Evolutionary conservation across 2,113 vertebrate genomes (phyloP).

Genomic region (Pseudopipra pipra): DNA sequence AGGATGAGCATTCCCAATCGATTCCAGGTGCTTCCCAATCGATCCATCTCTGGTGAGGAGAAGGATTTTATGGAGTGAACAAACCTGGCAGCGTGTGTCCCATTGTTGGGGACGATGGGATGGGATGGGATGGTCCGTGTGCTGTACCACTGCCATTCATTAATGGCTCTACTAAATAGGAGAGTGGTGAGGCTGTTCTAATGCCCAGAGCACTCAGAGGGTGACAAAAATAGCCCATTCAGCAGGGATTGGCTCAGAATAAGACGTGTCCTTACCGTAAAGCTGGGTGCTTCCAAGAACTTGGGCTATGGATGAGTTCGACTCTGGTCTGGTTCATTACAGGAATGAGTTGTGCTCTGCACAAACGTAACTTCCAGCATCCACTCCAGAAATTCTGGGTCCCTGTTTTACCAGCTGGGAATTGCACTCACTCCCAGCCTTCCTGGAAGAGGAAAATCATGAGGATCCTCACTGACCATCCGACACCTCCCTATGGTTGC

Average conservation of each 20-base stretch:
- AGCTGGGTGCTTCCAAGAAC: background rate
- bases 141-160: background rate
- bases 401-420: background rate
- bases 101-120: rapidly evolving
- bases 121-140: background rate
- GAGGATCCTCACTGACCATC: background rate
- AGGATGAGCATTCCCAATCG: background rate
- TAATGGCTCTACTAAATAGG: background rate
- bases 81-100: rapidly evolving
- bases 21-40: background rate
- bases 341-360: background rate
- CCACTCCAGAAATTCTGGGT: background rate
- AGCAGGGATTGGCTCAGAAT: rapidly evolving
- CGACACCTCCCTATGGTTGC: background rate
- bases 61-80: background rate
- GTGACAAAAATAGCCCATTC: background rate
- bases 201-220: conserved; percentile 16
- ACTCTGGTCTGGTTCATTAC: background rate
- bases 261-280: background rate
- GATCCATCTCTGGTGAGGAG: rapidly evolving
- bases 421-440: background rate
- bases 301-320: rapidly evolving
- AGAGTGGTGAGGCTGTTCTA: background rate
- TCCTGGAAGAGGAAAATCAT: background rate
- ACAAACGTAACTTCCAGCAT: background rate